Evolutionary conservation across 1,140 invertebrate species (phyloP), one percentile per base, ranked within the genome.

Genomic region (Pogonomyrmex barbatus): DNA sequence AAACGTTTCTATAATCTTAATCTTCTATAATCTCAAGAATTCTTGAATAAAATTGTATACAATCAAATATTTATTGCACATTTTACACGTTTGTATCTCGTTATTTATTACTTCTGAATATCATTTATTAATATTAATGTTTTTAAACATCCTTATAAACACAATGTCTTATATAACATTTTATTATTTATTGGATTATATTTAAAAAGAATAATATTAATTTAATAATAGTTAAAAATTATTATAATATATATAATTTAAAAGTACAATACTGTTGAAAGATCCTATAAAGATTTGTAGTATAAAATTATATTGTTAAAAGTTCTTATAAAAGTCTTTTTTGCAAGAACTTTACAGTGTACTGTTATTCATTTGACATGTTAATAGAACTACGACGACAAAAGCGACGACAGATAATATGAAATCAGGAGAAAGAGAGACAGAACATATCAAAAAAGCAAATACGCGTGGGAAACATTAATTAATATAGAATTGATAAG

Each of bases 401-500:
- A 52, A 14, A 45, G 3, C 9, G 24, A 24, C 24, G 30, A 56
- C 24, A 33, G 17, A 81, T 50, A 70, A 42, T 56, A 58, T 5
- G 24, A 81, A 81, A 39, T 81, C 17, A 30, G 30, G 42, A 78
- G 65, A 56, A 45, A 81, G 8, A 67, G 36, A 56, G 39, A 70
- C 52, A 56, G n/a, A 70, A 81, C 63, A 58, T 56, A 81, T 81
- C 65, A 81, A 70, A 45, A 58, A 81, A 45, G 2, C 5, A 68
- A 70, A 67, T 39, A 67, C 24, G 10, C 6, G 17, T 14, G 33
- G 3, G 17, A 39, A 2, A 8, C 12, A 79, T 79, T 67, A 65
- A 81, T 56, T 42, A 50, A 50, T 65, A 45, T 45, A 70, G 70
- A 68, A 17, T 54, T 79, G 47, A 54, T 36, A 12, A 50, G 30